Base-by-base conservation (phyloP, 2,797 vertebrate species). In the Choloepus didactylus region DNA sequence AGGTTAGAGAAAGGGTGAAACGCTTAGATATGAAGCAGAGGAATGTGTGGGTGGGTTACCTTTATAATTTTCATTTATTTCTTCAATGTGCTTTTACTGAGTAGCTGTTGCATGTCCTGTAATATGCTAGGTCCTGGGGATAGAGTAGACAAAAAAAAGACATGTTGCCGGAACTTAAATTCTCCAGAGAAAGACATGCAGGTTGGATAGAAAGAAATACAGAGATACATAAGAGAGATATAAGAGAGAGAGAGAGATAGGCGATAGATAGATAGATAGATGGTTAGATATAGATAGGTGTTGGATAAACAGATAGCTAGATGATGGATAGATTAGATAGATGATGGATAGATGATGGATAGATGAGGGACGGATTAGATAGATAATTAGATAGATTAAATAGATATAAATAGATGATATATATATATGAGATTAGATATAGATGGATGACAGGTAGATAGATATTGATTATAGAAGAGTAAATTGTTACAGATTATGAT, bases 21-120 rank as follows among this genome's bases (percentile, higher is more conserved):
- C 67, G 38, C 29, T 67, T 46, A 66, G n/a, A 35, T 81, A 59
- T 31, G 23, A 86, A 80, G 27, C 80, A 84, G 16, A 89, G 23
- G 41, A 46, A 6, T 70, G 4, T 35, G 16, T 35, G 70, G 38
- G 60, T 70, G 54, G 38, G 27, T 91, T 72, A 3, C 12, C 70
- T 96, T 82, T 60, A 21, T 76, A 51, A 67, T 79, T 69, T 77
- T 49, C 29, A 27, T 76, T 79, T 81, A 8, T 81, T 51, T 91
- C 59, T 85, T 94, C 67, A 76, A 6, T 41, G 16, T 89, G 44
- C 77, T 70, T 92, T 91, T 70, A 77, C 29, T 59, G 41, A 64
- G 44, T 23, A 49, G 6, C 41, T 73, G 2, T 62, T 46, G 14
- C 5, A 41, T 69, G 6, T 46, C 8, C 35, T 76, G 86, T 70